Base-by-base conservation (phyloP, 1,140 invertebrate species). In the Arctopsyche grandis region DNA sequence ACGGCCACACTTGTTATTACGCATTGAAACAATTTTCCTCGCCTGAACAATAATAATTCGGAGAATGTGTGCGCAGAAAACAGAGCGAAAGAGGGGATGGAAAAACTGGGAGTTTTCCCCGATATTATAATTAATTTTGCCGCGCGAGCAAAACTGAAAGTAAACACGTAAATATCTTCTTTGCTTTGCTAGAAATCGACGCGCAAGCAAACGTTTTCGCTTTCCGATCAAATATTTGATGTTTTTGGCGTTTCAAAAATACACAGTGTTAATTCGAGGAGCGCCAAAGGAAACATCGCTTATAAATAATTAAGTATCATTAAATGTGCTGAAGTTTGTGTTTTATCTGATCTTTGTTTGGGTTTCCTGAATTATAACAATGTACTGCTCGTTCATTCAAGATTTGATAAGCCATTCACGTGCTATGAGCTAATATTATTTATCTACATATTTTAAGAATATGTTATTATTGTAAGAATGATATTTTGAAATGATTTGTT, bases 211-310 rank as follows among this genome's bases (percentile, higher is more conserved):
- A 66, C 63, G 63, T 66, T 66, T 66, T 66, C 63, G 24, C 63
- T 66, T 66, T 66, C 21, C 63, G 63, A 66, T 66, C 63, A 66
- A 66, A 66, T 66, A 66, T 66, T 66, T 66, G 63, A 66, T 66
- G 63, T 66, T 66, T 66, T 66, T 66, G 63, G 22, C 21, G 63
- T 22, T 29, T 1, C 12, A 66, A 29, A 66, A 24, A 26, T 66
- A 26, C 22, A 66, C 63, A n/a, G 9, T 66, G 9, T n/a, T 26
- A 66, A 66, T 29, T 26, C 24, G 12, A 66, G 22, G 14, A 60
- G 19, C 16, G 21, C 21, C 5, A 60, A 60, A 21, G n/a, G 56
- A 60, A 60, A 38, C 29, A 38, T 38, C 29, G 29, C 7, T 38
- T 38, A 38, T 38, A 38, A 38, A 38, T 38, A 38, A 38, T 38